Base-by-base conservation (phyloP, 2,797 vertebrate species). In the Garrulus glandarius region DNA sequence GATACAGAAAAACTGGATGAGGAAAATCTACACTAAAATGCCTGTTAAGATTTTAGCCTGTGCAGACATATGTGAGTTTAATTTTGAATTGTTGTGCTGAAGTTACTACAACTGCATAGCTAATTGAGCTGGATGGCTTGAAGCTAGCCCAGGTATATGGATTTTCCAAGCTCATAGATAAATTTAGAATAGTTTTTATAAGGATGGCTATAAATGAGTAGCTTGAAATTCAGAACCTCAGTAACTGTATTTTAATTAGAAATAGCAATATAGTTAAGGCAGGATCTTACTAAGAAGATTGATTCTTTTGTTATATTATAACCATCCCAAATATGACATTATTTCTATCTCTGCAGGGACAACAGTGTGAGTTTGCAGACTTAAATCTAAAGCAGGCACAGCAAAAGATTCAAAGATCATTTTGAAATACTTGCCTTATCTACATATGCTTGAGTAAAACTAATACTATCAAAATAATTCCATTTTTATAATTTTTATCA, bases 41-140 rank as follows among this genome's bases (percentile, higher is more conserved):
- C 7, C 32, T 15, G 20, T 32, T 70, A 43, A 43, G 75, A 60
- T 63, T 86, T 70, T n/a, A 71, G 46, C 26, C 34, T 12, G 4
- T 13, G 34, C 8, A 60, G 46, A 56, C 21, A 47, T 3, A 22
- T 0, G 1, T 0, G 1, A 76, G 37, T 34, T 60, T 29, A 18
- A 59, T 30, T 60, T 30, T 53, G 10, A 77, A 27, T 6, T 36
- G 19, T 14, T 71, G 26, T 29, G n/a, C 27, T 49, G 19, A 44
- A 44, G 4, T 64, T 70, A 57, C 37, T 64, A 2, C 13, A 63
- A 41, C 30, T 49, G 21, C 43, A 41, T 0, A 72, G n/a, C 24
- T 53, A 65, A 15, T 11, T 3, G 3, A 94, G 43, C 8, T 47
- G 11, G 11, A 55, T 34, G 14, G 43, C 11, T 60, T 34, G 39